These are phyloP conservation scores for Cryptotermes secundus DNA, from an alignment of 1,140 invertebrate genomes.

Conservation along the genomic window DNA sequence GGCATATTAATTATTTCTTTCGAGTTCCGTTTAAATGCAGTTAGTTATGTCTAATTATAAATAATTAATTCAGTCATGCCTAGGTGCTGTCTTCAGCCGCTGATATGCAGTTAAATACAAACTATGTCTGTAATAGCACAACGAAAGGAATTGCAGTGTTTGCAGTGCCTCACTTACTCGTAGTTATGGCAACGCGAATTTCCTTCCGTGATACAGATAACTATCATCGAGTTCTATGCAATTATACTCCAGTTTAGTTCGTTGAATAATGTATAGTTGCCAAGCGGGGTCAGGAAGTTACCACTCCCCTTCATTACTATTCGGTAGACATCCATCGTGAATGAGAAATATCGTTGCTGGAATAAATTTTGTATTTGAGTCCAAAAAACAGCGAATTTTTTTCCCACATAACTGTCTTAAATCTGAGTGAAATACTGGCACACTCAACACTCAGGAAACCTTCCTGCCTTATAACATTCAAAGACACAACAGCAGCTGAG, in stretches of 20 bases:
- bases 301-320: background rate
- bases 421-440: no score
- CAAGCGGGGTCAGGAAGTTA: background rate
- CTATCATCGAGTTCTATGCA: background rate
- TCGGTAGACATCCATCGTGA: background rate
- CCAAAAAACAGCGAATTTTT: no score
- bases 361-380: no score
- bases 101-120: background rate
- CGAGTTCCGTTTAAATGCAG: background rate
- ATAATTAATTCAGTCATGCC: background rate
- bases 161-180: background rate
- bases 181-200: background rate
- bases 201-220: background rate
- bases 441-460: no score
- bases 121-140: background rate
- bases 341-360: no score
- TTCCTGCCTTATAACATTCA: no score
- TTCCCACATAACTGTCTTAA: no score
- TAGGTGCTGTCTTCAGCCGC: background rate
- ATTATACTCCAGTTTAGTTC: background rate
- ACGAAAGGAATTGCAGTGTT: background rate
- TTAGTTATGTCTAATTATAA: background rate
- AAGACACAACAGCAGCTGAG: no score
- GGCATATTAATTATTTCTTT: background rate
- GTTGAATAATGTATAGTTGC: constrained; percentile 2